A percentile compares a stretch with the other conserved stretches of the same genome.
Evolutionary conservation across 2,797 vertebrate species (phyloP).

Genomic region (Eremophila alpestris): DNA sequence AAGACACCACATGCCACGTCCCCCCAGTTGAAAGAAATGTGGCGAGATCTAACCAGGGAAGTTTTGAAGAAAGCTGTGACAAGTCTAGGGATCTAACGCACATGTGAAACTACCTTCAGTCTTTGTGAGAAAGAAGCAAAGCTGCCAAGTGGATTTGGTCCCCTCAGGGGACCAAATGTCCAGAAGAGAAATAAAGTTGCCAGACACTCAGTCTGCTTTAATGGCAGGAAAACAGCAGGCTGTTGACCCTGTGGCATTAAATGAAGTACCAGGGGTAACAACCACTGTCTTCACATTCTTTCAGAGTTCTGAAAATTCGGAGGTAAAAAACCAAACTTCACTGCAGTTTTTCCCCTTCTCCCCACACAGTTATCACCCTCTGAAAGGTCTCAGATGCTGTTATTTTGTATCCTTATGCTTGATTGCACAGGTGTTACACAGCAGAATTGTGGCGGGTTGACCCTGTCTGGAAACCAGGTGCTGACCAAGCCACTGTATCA

Average conservation of each 20-base stretch:
- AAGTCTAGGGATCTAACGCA: neutral
- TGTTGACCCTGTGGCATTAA: neutral
- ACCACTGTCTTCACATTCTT: neutral
- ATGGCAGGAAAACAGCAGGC: neutral
- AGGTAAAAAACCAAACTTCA: neutral
- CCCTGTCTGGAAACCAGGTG: neutral
- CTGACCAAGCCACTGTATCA: neutral
- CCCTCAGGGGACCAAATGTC: neutral
- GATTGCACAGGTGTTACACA: neutral
- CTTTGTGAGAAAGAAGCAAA: neutral
- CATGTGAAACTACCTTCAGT: neutral
- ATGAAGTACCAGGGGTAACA: neutral
- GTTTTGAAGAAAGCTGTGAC: neutral
- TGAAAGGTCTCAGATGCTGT: neutral
- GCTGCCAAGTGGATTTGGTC: neutral
- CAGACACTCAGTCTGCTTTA: neutral
- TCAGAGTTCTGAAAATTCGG: neutral
- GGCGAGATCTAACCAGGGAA: neutral
- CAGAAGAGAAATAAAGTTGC: neutral
- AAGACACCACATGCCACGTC: neutral
- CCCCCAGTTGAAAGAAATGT: accelerated
- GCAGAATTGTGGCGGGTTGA: neutral
- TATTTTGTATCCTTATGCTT: neutral
- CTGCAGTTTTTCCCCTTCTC: neutral
- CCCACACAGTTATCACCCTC: neutral